Percentiles rank a stretch among this genome's conserved stretches.
phyloP scores from a whole-genome alignment of 1,140 invertebrate genomes.

The Armadillidium nasatum region DNA sequence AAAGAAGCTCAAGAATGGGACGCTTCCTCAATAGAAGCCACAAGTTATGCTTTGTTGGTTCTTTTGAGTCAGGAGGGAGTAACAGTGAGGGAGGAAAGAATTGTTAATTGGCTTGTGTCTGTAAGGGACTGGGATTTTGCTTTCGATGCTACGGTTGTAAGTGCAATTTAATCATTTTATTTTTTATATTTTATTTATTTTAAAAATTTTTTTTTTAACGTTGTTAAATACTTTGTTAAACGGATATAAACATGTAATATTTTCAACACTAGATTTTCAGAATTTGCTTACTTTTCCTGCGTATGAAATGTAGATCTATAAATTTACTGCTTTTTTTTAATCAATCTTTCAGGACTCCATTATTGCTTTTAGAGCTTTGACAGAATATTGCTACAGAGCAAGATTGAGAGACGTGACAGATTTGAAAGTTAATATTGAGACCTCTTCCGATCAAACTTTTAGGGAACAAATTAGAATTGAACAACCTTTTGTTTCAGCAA shows the following conservation, averaged over 20 bases:
- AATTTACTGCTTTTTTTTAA: too few species aligned
- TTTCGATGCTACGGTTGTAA: slow-evolving; percentile 56
- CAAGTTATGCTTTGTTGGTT: slow-evolving; percentile 58
- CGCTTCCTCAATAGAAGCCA: slow-evolving; percentile 55
- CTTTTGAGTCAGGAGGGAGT: slow-evolving; percentile 53
- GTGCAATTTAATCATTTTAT: background rate
- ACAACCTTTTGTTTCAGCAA: slow-evolving; percentile 21
- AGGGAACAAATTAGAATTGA: slow-evolving; percentile 25
- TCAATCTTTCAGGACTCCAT: slow-evolving; percentile 55
- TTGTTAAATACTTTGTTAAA: too few species aligned
- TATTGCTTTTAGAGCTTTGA: slow-evolving; percentile 58
- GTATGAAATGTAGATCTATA: too few species aligned
- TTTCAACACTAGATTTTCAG: too few species aligned
- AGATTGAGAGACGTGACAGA: slow-evolving; percentile 57
- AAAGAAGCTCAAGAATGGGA: slow-evolving; percentile 50
- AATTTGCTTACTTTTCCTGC: too few species aligned
- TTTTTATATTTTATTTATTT: too few species aligned
- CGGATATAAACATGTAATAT: too few species aligned
- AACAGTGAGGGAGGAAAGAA: slow-evolving; percentile 45
- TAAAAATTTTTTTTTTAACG: too few species aligned
- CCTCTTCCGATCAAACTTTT: slow-evolving; percentile 26
- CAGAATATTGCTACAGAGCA: slow-evolving; percentile 57
- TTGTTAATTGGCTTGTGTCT: slow-evolving; percentile 54
- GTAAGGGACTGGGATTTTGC: slow-evolving; percentile 56
- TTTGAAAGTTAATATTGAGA: slow-evolving; percentile 49